Base-by-base conservation (phyloP, 2,888 invertebrate species). In the Bibio marci region DNA sequence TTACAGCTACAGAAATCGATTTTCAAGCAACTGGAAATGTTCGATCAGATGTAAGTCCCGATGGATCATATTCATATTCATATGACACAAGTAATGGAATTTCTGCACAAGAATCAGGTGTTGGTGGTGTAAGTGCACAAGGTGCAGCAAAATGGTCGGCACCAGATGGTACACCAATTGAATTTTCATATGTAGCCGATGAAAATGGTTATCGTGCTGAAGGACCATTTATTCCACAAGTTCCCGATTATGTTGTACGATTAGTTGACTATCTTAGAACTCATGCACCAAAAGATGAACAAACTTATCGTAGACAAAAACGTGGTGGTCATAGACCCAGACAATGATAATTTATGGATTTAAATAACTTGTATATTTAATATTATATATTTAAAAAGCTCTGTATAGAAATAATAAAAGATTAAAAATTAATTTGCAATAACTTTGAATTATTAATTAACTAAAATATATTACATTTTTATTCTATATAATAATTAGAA, bases 181-280 rank as follows among this genome's bases (percentile, higher is more conserved):
- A 30, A 19, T 28, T 42, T 8, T 35, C 37, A 28, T 42, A 42
- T 18, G 37, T 39, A 7, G 42, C 42, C 10, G 42, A 42, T 33
- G 42, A 42, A 15, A 42, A 42, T 34, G 42, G 42, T 19, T 42
- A 33, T 30, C 42, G 39, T 12, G 36, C 42, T 19, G 35, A 33
- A 19, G 42, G 42, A 17, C 38, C 42, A 15, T 36, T 36, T 34
- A 27, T 39, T 10, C 42, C 42, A 30, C 36, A 32, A 37, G 37
- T 34, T 15, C 42, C 42, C 28, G n/a, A 14, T 28, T 7, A 22
- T 11, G 39, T 42, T 19, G 28, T 19, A 14, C 28, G 39, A 18
- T 35, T 38, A n/a, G 15, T 42, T 11, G 42, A 39, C 17, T 42
- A 19, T 13, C 33, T 37, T 18, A 34, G 12, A 22, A 22, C 37